phyloP scores from a whole-genome alignment of 2,797 vertebrate species.

The Mionectes olivaceus region DNA sequence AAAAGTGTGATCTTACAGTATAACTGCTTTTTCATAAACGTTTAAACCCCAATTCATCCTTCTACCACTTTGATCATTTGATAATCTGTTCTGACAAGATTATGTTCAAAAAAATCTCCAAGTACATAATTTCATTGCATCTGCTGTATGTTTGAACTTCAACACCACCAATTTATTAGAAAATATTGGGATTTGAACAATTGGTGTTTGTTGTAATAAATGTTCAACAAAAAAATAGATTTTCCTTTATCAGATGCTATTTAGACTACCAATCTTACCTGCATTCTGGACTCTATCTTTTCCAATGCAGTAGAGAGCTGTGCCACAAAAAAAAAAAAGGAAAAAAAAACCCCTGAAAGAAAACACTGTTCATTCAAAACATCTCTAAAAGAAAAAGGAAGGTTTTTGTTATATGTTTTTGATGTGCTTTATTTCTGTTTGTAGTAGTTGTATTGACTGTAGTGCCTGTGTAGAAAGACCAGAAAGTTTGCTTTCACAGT shows the following conservation, averaged over 20 bases:
- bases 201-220: not conserved
- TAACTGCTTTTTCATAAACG: conserved; percentile 80
- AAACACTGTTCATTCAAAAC: not conserved
- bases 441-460: not conserved
- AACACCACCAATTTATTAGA: conserved; percentile 1
- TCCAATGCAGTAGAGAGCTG: not conserved
- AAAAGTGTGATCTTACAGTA: conserved; percentile 80
- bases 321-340: not conserved
- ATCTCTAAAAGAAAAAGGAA: not conserved
- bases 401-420: not conserved
- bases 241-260: not conserved
- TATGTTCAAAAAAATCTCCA: conserved; percentile 41
- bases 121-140: not conserved
- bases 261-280: not conserved
- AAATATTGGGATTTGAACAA: not conserved
- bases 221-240: not conserved
- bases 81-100: conserved; percentile 76
- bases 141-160: not conserved
- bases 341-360: too few relatives aligned
- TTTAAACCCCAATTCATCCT: conserved; percentile 77
- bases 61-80: conserved; percentile 73
- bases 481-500: not conserved
- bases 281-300: not conserved
- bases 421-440: not conserved
- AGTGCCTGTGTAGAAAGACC: not conserved